Evolutionary conservation across 2,888 invertebrate species (phyloP).

Genomic region (Gnatocerus cornutus): DNA sequence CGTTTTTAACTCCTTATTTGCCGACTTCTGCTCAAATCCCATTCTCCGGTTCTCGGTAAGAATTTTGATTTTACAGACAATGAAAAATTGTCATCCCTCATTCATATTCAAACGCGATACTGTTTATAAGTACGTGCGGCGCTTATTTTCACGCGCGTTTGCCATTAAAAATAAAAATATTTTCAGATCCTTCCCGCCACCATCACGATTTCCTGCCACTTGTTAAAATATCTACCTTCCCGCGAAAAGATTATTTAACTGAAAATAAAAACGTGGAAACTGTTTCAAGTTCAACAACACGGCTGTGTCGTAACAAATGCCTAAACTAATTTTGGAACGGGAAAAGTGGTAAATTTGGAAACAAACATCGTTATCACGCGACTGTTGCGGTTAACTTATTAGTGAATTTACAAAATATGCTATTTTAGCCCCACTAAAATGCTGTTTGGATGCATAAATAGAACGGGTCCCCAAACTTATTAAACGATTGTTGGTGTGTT

Average conservation of each 20-base stretch:
- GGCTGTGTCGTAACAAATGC: slow-evolving; percentile 1
- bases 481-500: neutral
- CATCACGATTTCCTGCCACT: slow-evolving; percentile 12
- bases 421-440: slow-evolving; percentile 1
- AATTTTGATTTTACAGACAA: slow-evolving; percentile 13
- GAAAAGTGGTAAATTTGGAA: slow-evolving; percentile 18
- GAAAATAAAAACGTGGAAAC: slow-evolving; percentile 12
- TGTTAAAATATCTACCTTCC: slow-evolving; percentile 5
- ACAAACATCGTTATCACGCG: neutral
- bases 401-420: neutral
- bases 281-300: slow-evolving; percentile 21
- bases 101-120: neutral
- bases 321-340: slow-evolving; percentile 5
- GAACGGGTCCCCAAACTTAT: neutral
- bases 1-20: neutral
- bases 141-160: slow-evolving; percentile 6
- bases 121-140: neutral
- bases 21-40: too few species aligned
- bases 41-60: neutral
- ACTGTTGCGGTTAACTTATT: neutral
- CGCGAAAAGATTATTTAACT: slow-evolving; percentile 4
- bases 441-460: neutral
- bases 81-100: neutral
- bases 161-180: slow-evolving; percentile 10
- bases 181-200: slow-evolving; percentile 7